Evolutionary conservation across 2,113 vertebrate genomes (phyloP).

Genomic region (Scartelaos histophorus): DNA sequence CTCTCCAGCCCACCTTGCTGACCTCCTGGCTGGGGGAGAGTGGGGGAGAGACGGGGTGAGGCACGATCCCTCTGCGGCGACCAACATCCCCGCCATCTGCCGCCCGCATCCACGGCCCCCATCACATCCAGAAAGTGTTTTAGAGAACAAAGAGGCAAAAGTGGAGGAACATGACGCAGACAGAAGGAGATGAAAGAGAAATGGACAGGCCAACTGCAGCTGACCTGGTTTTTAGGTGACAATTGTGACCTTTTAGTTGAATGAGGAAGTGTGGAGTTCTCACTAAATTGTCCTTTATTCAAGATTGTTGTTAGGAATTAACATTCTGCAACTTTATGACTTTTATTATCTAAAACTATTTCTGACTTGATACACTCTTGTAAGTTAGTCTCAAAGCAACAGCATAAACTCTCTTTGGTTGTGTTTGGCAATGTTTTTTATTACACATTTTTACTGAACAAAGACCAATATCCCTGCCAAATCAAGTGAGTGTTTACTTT

Average conservation of each 20-base stretch:
- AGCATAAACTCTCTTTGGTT: not conserved
- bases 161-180: conserved; percentile 41
- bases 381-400: not conserved
- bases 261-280: conserved; percentile 22
- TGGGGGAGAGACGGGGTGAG: conserved; percentile 50
- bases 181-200: conserved; percentile 27
- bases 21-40: conserved; percentile 71
- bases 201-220: conserved; percentile 31
- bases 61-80: conserved; percentile 67
- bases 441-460: conserved; percentile 1
- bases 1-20: conserved; percentile 79
- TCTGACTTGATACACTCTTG: conserved; percentile 5
- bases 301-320: not conserved
- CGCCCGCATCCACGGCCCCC: conserved; percentile 50
- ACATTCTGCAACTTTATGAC: not conserved
- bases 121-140: conserved; percentile 29
- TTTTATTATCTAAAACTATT: not conserved
- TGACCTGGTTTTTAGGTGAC: conserved; percentile 44
- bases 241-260: conserved; percentile 48
- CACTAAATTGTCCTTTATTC: conserved; percentile 5
- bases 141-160: conserved; percentile 34
- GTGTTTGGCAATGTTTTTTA: not conserved
- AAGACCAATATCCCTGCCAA: not conserved
- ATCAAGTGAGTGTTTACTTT: conserved; percentile 7
- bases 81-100: conserved; percentile 77